A percentile compares a stretch with the other conserved stretches of the same genome.
These are phyloP conservation scores for Leucoraja erinaceus DNA, from an alignment of 2,113 vertebrate genomes.

Conservation along the genomic window DNA sequence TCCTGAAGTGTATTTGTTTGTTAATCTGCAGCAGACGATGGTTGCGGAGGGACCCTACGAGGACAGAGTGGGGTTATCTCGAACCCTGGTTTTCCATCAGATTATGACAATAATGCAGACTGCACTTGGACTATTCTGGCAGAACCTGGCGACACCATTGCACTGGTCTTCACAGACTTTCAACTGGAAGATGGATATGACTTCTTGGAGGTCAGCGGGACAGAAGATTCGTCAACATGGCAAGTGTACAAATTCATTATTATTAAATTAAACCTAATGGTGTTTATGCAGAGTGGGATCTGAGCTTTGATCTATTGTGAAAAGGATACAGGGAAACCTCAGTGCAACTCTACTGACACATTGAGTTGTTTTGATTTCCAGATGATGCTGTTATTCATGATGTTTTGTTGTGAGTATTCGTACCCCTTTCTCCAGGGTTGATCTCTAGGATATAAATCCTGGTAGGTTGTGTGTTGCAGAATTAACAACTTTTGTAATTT, in stretches of 20 bases:
- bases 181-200: slow-evolving; percentile 95
- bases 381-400: background rate
- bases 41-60: slow-evolving; percentile 86
- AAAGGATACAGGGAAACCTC: background rate
- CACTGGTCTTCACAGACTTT: slow-evolving; percentile 91
- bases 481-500: slow-evolving; percentile 15
- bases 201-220: slow-evolving; percentile 89
- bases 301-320: background rate
- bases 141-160: slow-evolving; percentile 92
- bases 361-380: background rate
- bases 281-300: background rate
- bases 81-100: slow-evolving; percentile 85
- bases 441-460: background rate
- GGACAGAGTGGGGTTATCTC: slow-evolving; percentile 94
- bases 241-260: slow-evolving; percentile 54
- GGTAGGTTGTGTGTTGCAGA: background rate
- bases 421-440: background rate
- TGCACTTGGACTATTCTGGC: slow-evolving; percentile 97
- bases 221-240: slow-evolving; percentile 90
- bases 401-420: background rate
- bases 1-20: background rate
- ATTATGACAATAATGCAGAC: slow-evolving; percentile 91
- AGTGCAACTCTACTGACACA: background rate
- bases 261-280: background rate
- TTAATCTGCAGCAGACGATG: slow-evolving; percentile 75